A percentile compares a stretch with the other conserved stretches of the same genome.
These are phyloP conservation scores for Poecile montanus DNA, from an alignment of 2,797 vertebrate species.

Conservation along the genomic window DNA sequence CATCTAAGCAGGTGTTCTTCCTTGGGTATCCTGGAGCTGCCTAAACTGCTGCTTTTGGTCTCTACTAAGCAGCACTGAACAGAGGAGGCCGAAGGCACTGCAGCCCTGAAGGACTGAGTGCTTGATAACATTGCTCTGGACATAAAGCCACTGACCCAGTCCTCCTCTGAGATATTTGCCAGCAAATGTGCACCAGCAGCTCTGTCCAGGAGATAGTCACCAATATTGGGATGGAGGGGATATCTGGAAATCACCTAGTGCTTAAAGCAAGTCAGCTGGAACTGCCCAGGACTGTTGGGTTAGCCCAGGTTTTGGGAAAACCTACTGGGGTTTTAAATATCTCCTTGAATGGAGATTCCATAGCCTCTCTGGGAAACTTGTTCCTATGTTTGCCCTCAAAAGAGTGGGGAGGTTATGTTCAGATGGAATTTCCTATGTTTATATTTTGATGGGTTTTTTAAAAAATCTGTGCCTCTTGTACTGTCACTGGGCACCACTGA, in stretches of 20 bases:
- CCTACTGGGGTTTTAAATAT: background rate
- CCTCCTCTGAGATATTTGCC: background rate
- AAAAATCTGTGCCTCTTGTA: background rate
- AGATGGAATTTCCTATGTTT: background rate
- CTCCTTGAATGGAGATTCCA: background rate
- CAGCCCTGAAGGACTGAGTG: background rate
- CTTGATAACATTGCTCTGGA: background rate
- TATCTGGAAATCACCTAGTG: background rate
- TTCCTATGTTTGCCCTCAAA: background rate
- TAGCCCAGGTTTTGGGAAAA: background rate
- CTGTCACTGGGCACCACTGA: background rate
- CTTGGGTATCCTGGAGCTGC: background rate
- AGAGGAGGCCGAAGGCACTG: background rate
- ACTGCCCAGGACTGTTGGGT: background rate
- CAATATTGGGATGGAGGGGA: background rate
- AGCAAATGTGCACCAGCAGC: fast-evolving
- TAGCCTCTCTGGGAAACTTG: background rate
- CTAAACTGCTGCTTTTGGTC: background rate
- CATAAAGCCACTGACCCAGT: background rate
- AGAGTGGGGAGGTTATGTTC: fast-evolving
- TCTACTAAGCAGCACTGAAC: background rate
- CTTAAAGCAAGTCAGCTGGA: background rate
- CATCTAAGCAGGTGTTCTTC: background rate
- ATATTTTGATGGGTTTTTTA: background rate
- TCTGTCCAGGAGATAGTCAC: background rate